Conservation (phyloP, 2,888 invertebrate species). For the Pardosa pseudoannulata region DNA sequence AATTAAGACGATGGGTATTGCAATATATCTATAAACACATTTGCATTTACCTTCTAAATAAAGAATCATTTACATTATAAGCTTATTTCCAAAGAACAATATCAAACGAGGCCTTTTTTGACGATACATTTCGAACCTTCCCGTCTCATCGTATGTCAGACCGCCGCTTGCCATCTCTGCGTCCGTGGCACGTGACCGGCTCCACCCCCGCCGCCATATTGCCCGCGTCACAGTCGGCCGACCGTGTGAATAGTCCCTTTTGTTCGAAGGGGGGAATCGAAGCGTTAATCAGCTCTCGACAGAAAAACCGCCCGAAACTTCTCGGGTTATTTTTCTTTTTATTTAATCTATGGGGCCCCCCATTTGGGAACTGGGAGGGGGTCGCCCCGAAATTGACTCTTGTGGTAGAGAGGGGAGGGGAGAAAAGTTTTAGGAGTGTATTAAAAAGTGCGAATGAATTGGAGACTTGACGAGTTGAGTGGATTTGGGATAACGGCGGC, state of each 20-base stretch:
- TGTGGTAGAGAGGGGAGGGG: too few relatives aligned
- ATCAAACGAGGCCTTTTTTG: too few relatives aligned
- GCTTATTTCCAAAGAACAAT: too few relatives aligned
- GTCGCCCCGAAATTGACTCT: background rate
- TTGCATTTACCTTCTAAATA: too few relatives aligned
- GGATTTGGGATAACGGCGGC: background rate
- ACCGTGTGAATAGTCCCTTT: constrained; percentile 56
- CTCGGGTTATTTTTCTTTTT: background rate
- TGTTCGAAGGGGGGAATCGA: constrained; percentile 40
- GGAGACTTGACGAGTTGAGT: background rate
- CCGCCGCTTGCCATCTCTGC: too few relatives aligned
- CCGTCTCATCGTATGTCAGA: too few relatives aligned
- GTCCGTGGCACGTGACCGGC: background rate
- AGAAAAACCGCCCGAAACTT: constrained; percentile 28
- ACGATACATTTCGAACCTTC: too few relatives aligned
- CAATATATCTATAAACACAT: too few relatives aligned
- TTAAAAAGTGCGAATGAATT: background rate
- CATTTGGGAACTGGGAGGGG: too few relatives aligned
- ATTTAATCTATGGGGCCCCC: background rate
- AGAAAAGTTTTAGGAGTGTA: background rate
- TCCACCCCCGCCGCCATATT: background rate
- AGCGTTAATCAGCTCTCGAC: constrained; percentile 45
- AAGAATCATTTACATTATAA: too few relatives aligned
- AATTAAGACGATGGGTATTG: too few relatives aligned
- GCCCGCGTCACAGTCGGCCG: constrained; percentile 38